Evolutionary conservation across 2,797 vertebrate species (phyloP), one percentile per base, ranked within the genome.

Genomic region (Vireo griseus): DNA sequence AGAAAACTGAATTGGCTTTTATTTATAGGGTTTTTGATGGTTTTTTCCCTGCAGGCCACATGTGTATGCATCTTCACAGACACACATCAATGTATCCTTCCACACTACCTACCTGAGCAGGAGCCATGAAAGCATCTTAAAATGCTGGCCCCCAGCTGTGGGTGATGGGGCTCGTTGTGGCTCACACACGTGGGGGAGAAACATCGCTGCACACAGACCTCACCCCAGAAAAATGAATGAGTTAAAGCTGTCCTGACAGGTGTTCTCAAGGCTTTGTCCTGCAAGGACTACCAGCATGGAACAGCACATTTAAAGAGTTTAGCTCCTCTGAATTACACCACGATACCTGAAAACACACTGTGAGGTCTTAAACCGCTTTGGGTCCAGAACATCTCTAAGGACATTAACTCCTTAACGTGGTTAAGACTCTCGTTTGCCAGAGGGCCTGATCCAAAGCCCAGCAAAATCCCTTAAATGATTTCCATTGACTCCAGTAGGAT

Each of bases 131-230:
- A 62, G 28, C 6, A 16, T 18, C 22, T 6, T 18, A 33, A 85
- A 72, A 17, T 22, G 6, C 1, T 4, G 3, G 10, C 28, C 35
- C 18, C 31, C 63, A 28, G 35, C 55, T 33, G 22, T 21, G 63
- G 44, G 12, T 6, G 14, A 26, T 28, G 22, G 11, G 47, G 22
- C 15, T 35, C 19, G 0, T 1, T 2, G 0, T 2, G 51, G 28
- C 19, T 68, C 10, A 28, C 37, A 25, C 20, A 13, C 4, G 0
- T 0, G 0, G 3, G 11, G 15, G 5, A 71, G 88, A 28, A 89
- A 26, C n/a, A 42, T 82, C 16, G 31, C 52, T 61, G 44, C 2
- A 9, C 65, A 29, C 21, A 58, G 68, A 48, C 37, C 21, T 71
- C 71, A 2, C 11, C 68, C 31, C 6, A 55, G 40, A 51, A 63